These are phyloP conservation scores for Varecia variegata DNA, from an alignment of 2,797 vertebrate genomes.

Conservation along the genomic window DNA sequence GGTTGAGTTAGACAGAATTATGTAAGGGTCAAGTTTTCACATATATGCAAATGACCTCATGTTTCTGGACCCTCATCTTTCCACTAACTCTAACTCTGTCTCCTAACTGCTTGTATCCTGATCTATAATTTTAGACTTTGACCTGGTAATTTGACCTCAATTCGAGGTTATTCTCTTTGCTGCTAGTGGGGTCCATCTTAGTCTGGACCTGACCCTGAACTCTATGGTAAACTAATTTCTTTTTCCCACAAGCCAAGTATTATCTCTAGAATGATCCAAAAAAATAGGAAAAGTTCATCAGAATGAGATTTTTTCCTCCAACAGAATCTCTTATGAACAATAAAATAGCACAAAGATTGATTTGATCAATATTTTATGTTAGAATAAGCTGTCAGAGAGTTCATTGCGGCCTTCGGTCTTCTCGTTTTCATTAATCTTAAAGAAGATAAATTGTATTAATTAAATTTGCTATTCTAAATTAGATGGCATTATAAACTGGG, in stretches of 20 bases:
- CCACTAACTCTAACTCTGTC: background rate
- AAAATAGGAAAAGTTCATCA: background rate
- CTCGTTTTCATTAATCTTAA: constrained; percentile 19
- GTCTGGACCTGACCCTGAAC: background rate
- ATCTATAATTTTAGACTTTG: background rate
- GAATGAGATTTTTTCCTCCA: background rate
- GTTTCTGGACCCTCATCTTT: background rate
- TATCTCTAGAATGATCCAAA: background rate
- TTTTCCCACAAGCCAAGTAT: background rate
- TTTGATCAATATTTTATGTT: background rate
- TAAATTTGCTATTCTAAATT: background rate
- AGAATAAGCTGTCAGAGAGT: background rate
- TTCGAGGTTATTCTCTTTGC: background rate
- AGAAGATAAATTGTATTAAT: constrained; percentile 51
- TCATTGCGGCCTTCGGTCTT: background rate
- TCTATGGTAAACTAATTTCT: background rate
- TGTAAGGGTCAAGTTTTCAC: background rate
- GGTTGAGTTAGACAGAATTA: background rate
- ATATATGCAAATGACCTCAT: background rate
- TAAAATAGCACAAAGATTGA: background rate
- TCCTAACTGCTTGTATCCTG: background rate
- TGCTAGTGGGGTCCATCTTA: background rate
- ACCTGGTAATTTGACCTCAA: background rate
- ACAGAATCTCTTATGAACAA: constrained; percentile 23
- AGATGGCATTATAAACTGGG: background rate